Percentiles rank a stretch among this genome's conserved stretches.
Evolutionary conservation across 1,140 invertebrate genomes (phyloP).

Genomic region (Nasonia vitripennis): DNA sequence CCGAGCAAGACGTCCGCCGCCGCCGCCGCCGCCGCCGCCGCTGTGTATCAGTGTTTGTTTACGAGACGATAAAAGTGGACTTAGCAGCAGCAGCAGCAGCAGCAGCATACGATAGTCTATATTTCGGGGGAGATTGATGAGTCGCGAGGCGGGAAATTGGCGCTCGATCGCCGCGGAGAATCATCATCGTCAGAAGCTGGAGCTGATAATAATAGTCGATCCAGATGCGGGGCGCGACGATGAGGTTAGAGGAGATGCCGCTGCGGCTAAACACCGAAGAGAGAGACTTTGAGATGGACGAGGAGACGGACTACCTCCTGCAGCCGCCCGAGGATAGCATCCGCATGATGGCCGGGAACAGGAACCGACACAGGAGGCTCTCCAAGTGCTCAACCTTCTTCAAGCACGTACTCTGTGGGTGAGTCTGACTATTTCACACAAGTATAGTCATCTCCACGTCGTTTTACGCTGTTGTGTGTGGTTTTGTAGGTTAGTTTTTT

Average conservation of each 20-base stretch:
- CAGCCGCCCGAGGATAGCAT: conserved; percentile 71
- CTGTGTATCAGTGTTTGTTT: background rate
- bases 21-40: no score
- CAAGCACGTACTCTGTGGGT: conserved; percentile 75
- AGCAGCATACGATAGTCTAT: no score
- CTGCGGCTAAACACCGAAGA: conserved; percentile 73
- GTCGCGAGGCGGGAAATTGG: conserved; percentile 7
- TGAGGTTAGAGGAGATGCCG: conserved; percentile 77
- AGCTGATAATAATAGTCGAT: background rate
- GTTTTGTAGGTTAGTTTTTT: background rate
- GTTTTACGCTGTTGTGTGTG: background rate
- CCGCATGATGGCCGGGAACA: conserved; percentile 62
- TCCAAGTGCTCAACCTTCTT: conserved; percentile 67
- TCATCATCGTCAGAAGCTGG: background rate
- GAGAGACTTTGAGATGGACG: conserved; percentile 80
- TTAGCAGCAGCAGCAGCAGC: no score
- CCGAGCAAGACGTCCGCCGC: background rate
- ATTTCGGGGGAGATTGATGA: conserved; percentile 33
- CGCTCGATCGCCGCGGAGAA: conserved; percentile 14
- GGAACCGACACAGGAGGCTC: conserved; percentile 64
- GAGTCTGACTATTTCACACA: conserved; percentile 54
- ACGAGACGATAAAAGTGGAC: background rate
- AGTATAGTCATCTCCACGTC: background rate
- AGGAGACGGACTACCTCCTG: conserved; percentile 80
- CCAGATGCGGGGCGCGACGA: conserved; percentile 51